Percentiles rank a stretch among this genome's conserved stretches.
Conservation (phyloP, 92 coral and sea anemone species). For the Chrysogorgia sp. region DNA sequence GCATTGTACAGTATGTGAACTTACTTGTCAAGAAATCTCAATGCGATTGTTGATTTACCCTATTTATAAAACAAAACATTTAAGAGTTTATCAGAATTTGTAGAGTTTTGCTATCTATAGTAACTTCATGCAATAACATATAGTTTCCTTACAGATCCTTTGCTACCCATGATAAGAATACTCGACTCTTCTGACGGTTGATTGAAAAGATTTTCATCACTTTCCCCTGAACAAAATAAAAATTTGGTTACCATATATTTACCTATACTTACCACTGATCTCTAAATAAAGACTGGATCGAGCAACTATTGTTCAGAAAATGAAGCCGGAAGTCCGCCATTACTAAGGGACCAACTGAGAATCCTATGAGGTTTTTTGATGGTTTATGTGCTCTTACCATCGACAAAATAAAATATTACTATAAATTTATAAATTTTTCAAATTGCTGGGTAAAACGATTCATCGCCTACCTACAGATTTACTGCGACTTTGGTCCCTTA, state of each 20-base stretch:
- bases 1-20: constrained; percentile 24
- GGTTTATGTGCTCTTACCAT: too few relatives aligned
- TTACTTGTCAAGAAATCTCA: constrained; percentile 95
- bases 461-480: too few relatives aligned
- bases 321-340: too few relatives aligned
- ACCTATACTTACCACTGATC: background rate
- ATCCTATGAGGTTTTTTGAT: too few relatives aligned
- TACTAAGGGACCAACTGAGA: too few relatives aligned
- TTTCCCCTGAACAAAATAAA: constrained; percentile 8
- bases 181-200: constrained; percentile 86
- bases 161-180: constrained; percentile 85
- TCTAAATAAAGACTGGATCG: too few relatives aligned
- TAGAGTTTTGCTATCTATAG: background rate
- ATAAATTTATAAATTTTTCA: background rate
- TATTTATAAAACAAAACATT: constrained; percentile 16
- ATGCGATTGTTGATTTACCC: constrained; percentile 91
- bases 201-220: constrained; percentile 17
- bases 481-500: too few relatives aligned
- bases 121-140: background rate
- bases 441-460: too few relatives aligned
- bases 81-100: background rate
- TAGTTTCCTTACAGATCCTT: constrained; percentile 71
- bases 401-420: background rate
- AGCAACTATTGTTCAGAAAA: too few relatives aligned
- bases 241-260: background rate